A percentile compares a stretch with the other conserved stretches of the same genome.
Evolutionary conservation across 2,113 vertebrate species (phyloP).

Genomic region (Motacilla tschutschensis): DNA sequence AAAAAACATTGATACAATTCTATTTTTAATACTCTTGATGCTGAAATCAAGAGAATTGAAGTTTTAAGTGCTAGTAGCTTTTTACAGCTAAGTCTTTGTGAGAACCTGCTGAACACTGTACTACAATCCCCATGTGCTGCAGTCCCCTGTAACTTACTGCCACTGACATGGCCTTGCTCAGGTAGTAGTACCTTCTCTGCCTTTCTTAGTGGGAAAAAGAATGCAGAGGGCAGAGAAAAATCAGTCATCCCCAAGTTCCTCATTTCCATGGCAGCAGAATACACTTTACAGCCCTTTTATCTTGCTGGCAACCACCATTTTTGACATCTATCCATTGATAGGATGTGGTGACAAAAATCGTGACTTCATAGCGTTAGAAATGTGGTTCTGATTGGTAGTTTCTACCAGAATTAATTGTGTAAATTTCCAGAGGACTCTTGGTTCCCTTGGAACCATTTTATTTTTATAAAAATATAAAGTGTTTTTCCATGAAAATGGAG

Average conservation of each 20-base stretch:
- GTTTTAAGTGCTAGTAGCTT: not conserved
- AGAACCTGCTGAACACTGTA: not conserved
- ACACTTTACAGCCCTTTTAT: not conserved
- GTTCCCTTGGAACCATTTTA: not conserved
- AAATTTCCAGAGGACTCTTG: not conserved
- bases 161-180: not conserved
- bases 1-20: not conserved
- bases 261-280: not conserved
- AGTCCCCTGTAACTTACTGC: not conserved
- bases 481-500: not conserved
- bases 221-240: not conserved
- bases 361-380: not conserved
- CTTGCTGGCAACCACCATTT: not conserved
- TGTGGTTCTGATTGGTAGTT: not conserved
- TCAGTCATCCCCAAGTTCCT: not conserved
- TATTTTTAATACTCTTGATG: not conserved
- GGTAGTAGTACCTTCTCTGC: not conserved
- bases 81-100: not conserved
- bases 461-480: not conserved
- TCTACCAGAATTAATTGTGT: not conserved
- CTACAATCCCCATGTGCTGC: no score
- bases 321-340: not conserved
- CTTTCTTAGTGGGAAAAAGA: not conserved
- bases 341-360: not conserved
- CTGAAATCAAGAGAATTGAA: not conserved